These are phyloP conservation scores for Lordiphosa clarofinis DNA, from an alignment of 1,140 invertebrate species.

Conservation along the genomic window DNA sequence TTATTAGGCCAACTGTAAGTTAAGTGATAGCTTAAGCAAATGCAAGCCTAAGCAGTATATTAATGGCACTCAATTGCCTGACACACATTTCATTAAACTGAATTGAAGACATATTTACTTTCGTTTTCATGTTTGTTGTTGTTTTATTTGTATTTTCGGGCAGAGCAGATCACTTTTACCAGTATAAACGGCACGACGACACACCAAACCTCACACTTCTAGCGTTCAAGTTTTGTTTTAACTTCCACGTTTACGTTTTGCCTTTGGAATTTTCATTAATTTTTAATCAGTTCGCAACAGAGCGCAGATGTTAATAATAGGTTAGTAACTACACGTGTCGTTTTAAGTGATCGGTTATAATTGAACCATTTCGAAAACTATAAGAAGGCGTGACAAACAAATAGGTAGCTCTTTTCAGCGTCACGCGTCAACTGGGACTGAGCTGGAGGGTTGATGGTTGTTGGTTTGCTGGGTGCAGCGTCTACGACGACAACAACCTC, in stretches of 20 bases:
- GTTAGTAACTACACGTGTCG: conserved; percentile 33
- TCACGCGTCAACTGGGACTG: conserved; percentile 60
- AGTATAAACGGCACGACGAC: no score
- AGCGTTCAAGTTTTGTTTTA: conserved; percentile 30
- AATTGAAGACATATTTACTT: conserved; percentile 64
- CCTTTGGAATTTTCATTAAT: conserved; percentile 29
- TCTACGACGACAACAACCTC: neutral
- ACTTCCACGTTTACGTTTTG: conserved; percentile 33
- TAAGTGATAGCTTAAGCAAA: no score
- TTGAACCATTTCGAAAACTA: conserved; percentile 5
- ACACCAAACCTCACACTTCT: neutral
- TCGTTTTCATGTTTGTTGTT: conserved; percentile 66
- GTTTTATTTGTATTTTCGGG: conserved; percentile 10
- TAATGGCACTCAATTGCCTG: conserved; percentile 5
- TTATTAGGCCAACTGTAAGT: no score
- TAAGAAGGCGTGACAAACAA: conserved; percentile 13
- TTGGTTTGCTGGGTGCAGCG: neutral
- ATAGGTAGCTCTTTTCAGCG: conserved; percentile 28
- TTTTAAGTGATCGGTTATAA: conserved; percentile 10
- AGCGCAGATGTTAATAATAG: conserved; percentile 7
- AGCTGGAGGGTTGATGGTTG: conserved; percentile 17
- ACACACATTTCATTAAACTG: conserved; percentile 15
- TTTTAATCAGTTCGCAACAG: conserved; percentile 43
- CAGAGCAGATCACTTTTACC: neutral
- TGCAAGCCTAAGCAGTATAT: neutral